phyloP scores from a whole-genome alignment of 2,113 vertebrate species.

The human (Homo sapiens) region GRCh38 chr1:70762001-70762500 shows the following conservation, averaged over 20 bases:
- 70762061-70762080: no score
- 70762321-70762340: neutral
- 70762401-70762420: neutral
- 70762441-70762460: neutral
- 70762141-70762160: no score
- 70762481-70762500: neutral
- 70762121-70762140: no score
- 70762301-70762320: neutral
- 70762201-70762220: no score
- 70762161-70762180: no score
- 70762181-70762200: no score
- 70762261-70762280: neutral
- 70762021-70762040: no score
- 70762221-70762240: no score
- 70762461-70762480: slow-evolving; percentile 15
- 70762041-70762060: no score
- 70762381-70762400: neutral
- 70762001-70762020: no score
- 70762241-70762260: neutral
- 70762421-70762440: neutral
- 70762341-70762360: neutral
- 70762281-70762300: neutral
- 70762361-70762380: neutral
- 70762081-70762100: no score
- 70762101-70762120: no score